Evolutionary conservation across 2,797 vertebrate genomes (phyloP).

Genomic region (Hafferia zeledoni): DNA sequence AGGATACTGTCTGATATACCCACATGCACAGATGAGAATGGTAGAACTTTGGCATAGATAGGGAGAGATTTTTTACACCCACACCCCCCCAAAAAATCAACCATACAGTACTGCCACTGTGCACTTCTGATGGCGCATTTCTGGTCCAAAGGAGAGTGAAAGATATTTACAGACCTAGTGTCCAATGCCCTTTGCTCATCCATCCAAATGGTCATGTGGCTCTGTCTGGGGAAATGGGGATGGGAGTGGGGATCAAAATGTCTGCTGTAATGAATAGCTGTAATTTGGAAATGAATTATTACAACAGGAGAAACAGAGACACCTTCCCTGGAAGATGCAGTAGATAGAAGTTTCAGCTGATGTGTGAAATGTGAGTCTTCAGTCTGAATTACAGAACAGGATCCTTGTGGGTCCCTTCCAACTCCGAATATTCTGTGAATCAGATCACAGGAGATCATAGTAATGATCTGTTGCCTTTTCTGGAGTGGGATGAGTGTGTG

Average conservation of each 20-base stretch:
- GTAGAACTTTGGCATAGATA: background rate
- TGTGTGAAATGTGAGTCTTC: background rate
- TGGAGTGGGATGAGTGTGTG: background rate
- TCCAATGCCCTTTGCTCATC: background rate
- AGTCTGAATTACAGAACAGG: background rate
- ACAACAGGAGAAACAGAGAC: background rate
- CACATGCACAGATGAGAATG: background rate
- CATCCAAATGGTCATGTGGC: background rate
- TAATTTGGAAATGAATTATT: background rate
- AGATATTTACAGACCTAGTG: background rate
- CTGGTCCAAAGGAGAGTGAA: background rate
- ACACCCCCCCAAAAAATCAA: rapidly evolving
- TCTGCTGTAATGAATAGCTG: background rate
- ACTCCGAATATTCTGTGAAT: background rate
- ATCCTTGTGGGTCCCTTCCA: background rate
- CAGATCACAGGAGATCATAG: background rate
- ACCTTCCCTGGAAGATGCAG: background rate
- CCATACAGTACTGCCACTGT: background rate
- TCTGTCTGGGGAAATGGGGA: background rate
- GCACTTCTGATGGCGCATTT: background rate
- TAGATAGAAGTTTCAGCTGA: background rate
- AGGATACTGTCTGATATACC: background rate
- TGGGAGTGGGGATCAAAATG: background rate
- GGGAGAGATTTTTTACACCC: background rate
- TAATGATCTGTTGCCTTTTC: background rate